Evolutionary conservation across 2,797 vertebrate genomes (phyloP).

Genomic region (Salmo trutta): DNA sequence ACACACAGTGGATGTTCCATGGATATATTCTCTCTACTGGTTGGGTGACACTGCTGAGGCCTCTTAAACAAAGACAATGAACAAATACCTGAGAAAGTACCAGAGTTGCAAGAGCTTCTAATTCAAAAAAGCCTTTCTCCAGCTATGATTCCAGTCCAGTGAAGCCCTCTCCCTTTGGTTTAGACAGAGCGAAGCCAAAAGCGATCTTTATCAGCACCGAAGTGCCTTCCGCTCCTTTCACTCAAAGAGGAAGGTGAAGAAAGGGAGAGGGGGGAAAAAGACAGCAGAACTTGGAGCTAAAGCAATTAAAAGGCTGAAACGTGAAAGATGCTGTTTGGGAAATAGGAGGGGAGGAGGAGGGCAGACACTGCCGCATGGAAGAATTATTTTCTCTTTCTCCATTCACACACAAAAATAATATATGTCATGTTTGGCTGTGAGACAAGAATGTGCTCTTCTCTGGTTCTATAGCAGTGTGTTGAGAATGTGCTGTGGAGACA

Average conservation of each 20-base stretch:
- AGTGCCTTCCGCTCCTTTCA: slow-evolving; percentile 48
- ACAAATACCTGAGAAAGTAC: neutral
- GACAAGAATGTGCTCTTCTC: slow-evolving; percentile 53
- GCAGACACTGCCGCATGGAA: slow-evolving; percentile 1
- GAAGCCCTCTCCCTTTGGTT: neutral
- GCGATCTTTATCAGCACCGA: slow-evolving; percentile 43
- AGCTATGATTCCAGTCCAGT: neutral
- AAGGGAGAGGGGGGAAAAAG: neutral
- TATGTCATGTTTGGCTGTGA: slow-evolving; percentile 53
- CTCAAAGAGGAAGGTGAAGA: slow-evolving; percentile 42
- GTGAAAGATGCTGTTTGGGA: slow-evolving; percentile 28
- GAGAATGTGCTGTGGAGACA: neutral
- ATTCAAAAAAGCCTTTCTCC: neutral
- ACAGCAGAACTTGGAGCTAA: slow-evolving; percentile 28
- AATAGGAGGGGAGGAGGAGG: neutral
- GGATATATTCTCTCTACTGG: neutral
- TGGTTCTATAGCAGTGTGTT: slow-evolving; percentile 9
- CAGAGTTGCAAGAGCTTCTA: neutral
- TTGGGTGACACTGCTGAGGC: neutral
- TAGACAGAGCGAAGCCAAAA: slow-evolving; percentile 16
- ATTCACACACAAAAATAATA: slow-evolving; percentile 21
- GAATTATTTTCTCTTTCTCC: slow-evolving; percentile 18
- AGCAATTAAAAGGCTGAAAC: slow-evolving; percentile 43
- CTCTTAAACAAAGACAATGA: neutral
- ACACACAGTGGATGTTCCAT: neutral